A percentile compares a stretch with the other conserved stretches of the same genome.
These are phyloP conservation scores for Latheticus oryzae DNA, from an alignment of 2,888 invertebrate species.

Conservation along the genomic window DNA sequence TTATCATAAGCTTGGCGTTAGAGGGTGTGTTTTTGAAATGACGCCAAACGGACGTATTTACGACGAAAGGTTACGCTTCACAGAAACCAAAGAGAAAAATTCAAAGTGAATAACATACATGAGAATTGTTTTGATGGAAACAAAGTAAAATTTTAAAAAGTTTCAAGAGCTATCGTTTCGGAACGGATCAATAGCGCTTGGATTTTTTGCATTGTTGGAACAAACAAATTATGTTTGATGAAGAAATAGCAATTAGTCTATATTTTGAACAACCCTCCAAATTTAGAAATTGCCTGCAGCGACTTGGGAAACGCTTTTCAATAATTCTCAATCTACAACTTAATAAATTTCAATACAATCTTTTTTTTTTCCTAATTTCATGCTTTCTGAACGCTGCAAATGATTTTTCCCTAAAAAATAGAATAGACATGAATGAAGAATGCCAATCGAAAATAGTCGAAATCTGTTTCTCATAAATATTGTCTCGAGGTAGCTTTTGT, in stretches of 20 bases:
- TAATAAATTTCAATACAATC: conserved; percentile 19
- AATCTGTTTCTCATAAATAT: conserved; percentile 34
- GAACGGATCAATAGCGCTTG: too few species aligned
- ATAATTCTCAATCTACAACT: conserved; percentile 30
- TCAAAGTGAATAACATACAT: too few species aligned
- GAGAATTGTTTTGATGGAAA: background rate
- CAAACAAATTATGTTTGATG: too few species aligned
- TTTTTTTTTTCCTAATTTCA: conserved; percentile 19
- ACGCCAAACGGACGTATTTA: conserved; percentile 25
- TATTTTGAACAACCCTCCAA: too few species aligned
- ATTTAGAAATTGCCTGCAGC: conserved; percentile 7
- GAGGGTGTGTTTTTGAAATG: conserved; percentile 22
- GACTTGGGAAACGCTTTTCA: background rate
- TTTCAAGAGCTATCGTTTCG: conserved; percentile 24
- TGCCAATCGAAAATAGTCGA: conserved; percentile 15
- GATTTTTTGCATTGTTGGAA: too few species aligned
- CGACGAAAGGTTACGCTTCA: background rate
- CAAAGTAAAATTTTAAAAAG: conserved; percentile 18
- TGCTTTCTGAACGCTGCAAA: conserved; percentile 8
- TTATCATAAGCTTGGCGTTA: conserved; percentile 18
- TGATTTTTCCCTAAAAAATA: conserved; percentile 6
- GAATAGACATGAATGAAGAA: conserved; percentile 19
- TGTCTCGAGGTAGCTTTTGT: conserved; percentile 33
- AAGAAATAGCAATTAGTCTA: too few species aligned
- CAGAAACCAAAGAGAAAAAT: too few species aligned